Conservation (phyloP, 2,113 vertebrate genomes). For the Rhodinocichla rosea region DNA sequence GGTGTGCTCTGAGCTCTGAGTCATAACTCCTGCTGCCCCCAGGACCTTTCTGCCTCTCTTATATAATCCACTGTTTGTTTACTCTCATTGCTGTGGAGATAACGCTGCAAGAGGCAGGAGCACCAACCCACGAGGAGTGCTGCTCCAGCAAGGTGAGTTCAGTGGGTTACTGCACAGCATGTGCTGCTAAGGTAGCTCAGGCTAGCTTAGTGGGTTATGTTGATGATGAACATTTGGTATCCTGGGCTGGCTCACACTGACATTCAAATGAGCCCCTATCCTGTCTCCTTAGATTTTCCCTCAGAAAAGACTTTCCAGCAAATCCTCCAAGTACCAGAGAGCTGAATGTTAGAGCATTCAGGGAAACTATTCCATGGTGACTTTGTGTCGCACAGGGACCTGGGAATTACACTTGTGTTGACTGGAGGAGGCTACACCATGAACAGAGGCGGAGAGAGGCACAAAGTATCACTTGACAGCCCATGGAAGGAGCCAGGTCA, state of each 20-base stretch:
- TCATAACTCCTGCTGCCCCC: conserved; percentile 26
- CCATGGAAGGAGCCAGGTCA: not conserved
- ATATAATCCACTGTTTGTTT: conserved; percentile 57
- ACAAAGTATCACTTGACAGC: not conserved
- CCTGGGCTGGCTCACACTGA: not conserved
- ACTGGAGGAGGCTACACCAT: not conserved
- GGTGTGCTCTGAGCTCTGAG: conserved; percentile 18
- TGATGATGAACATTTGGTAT: not conserved
- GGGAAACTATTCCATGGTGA: not conserved
- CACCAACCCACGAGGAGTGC: not conserved
- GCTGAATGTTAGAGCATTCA: not conserved
- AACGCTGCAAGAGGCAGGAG: not conserved
- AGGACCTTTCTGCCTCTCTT: conserved; percentile 41
- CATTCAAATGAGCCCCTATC: not conserved
- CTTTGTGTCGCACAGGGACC: not conserved
- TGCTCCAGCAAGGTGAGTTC: conserved; percentile 31
- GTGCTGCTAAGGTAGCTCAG: conserved; percentile 14
- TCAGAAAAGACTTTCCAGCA: not conserved
- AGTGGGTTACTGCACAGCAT: not conserved
- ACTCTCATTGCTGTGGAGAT: conserved; percentile 46
- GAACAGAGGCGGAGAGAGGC: not conserved
- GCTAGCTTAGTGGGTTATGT: conserved; percentile 30
- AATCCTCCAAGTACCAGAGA: not conserved
- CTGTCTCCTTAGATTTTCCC: not conserved
- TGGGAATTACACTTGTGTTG: not conserved